Base-by-base conservation (phyloP, 2,113 vertebrate genomes). In the Eptesicus fuscus region DNA sequence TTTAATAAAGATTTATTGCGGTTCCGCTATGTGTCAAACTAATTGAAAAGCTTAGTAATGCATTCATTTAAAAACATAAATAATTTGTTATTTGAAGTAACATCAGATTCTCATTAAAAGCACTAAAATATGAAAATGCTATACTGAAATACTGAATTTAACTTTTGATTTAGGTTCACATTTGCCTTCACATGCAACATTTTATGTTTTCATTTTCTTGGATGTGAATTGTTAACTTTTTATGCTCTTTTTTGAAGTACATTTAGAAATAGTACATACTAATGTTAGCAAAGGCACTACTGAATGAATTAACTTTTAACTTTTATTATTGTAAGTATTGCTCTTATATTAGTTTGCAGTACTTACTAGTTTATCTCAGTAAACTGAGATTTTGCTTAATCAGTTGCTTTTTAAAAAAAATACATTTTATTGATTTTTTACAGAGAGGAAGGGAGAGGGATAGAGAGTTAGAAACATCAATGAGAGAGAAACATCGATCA, bases 171-270 rank as follows among this genome's bases (percentile, higher is more conserved):
- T 86, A 76, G 73, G 17, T 88, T 93, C 28, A 71, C 10, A 40
- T 91, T 79, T 94, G 53, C 30, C 30, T 95, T 93, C 7, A 32
- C 22, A 49, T 51, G 40, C 92, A 77, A 25, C 23, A 74, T 65
- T 77, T 92, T 82, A 40, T 56, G 49, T 91, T 90, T 94, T 78
- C 42, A 74, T 85, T 94, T 94, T 78, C 20, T 20, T 18, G 63
- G 9, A 8, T 76, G 5, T 69, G 61, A 96, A 47, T 88, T 94
- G 1, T 40, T 40, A 92, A 61, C 56, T 86, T 47, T 16, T 7
- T 53, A 2, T 91, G 35, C 13, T 61, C 74, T 93, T 96, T 92
- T 77, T 49, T 95, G 63, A 90, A 83, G 63, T 92, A 37, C 28
- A 10, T 74, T 88, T 89, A n/a, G 77, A 65, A 77, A 73, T 71